Conservation (phyloP, 2,113 vertebrate species). For the Actenoides hombroni region DNA sequence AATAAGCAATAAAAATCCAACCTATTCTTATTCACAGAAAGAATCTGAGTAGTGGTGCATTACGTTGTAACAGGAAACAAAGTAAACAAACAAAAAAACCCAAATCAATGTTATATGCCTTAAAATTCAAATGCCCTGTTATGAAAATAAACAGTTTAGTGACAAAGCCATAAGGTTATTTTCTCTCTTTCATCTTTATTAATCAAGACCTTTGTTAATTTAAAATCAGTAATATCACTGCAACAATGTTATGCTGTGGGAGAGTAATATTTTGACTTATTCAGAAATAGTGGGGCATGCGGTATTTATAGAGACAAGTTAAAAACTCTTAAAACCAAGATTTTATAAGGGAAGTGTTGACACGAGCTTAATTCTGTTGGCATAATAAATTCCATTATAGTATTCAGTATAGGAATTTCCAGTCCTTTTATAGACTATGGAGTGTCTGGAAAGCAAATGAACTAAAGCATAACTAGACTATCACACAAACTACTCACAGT, state of each 20-base stretch:
- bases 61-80: neutral
- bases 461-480: neutral
- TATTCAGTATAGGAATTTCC: conserved; percentile 50
- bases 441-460: conserved; percentile 22
- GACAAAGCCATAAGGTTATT: neutral
- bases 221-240: neutral
- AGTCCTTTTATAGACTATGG: conserved; percentile 44
- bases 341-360: conserved; percentile 53
- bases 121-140: neutral
- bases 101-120: neutral
- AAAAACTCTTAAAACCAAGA: neutral
- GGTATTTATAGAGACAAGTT: conserved; percentile 25
- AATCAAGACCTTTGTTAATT: neutral
- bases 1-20: neutral
- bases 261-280: neutral
- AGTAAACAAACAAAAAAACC: neutral
- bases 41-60: neutral
- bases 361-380: conserved; percentile 21
- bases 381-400: conserved; percentile 41
- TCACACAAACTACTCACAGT: neutral
- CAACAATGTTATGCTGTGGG: neutral
- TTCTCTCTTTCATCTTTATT: neutral
- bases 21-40: neutral
- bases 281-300: neutral
- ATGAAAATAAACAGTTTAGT: neutral